Evolutionary conservation across 2,797 vertebrate genomes (phyloP), one percentile per base, ranked within the genome.

Genomic region (Poecilia gillii): DNA sequence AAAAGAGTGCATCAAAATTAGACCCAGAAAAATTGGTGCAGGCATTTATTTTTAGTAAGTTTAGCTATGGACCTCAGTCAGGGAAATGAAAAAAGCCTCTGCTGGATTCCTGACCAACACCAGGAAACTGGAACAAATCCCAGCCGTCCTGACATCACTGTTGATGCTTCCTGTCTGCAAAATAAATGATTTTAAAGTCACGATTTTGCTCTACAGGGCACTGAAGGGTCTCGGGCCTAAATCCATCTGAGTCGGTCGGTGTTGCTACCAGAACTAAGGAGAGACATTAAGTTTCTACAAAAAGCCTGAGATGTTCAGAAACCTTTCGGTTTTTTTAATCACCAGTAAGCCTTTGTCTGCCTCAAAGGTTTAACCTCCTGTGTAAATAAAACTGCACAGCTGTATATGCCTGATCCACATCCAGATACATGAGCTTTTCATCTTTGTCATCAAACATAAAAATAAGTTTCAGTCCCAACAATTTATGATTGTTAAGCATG

Each of bases 401-500:
- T 25, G 36, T 13, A 68, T 28, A 68, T 41, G 36, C 9, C 64
- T 25, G 41, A 70, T 33, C 43, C n/a, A 75, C 5, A 70, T 72
- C 28, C n/a, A 8, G 11, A 7, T 3, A 16, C 46, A 12, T 20
- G 0, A 11, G 66, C 62, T 71, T 64, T 88, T 75, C 33, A 79
- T 91, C 85, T 86, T 75, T 90, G 82, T 85, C 88, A 82, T 84
- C 83, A 80, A 87, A 88, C 80, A 66, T 45, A 77, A 73, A 84
- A 80, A 75, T 51, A 41, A 96, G 97, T 94, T 95, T 92, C 97
- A 95, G 84, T 96, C 94, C 96, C 96, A 97, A 97, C 96, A 97
- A 97, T 97, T 96, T 97, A 97, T 97, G 97, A 96, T 95, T 96
- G 97, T 96, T 97, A 97, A 97, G 96, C 94, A 93, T 97, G 97